phyloP scores from a whole-genome alignment of 2,888 invertebrate species.

The Cosmopolites sordidus region DNA sequence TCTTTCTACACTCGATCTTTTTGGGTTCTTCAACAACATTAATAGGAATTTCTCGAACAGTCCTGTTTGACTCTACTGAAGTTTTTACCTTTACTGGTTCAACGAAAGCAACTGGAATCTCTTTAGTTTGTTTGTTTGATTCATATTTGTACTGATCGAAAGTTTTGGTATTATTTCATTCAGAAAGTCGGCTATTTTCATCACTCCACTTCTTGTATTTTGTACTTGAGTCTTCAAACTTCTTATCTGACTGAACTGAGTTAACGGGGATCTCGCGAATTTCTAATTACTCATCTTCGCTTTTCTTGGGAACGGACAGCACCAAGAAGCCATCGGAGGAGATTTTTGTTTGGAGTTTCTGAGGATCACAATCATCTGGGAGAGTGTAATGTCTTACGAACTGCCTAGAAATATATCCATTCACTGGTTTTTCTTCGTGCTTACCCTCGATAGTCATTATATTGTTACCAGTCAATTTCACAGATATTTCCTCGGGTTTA shows the following conservation, averaged over 20 bases:
- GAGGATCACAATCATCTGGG: too few relatives aligned
- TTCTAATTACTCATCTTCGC: not conserved
- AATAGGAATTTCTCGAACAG: not conserved
- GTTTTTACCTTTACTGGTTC: not conserved
- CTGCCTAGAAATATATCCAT: too few relatives aligned
- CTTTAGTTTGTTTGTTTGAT: not conserved
- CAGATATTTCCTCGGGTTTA: too few relatives aligned
- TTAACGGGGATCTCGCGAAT: not conserved
- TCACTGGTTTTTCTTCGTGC: too few relatives aligned
- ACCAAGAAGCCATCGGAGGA: too few relatives aligned
- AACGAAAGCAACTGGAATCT: not conserved
- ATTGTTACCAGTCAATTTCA: too few relatives aligned
- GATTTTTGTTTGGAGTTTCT: too few relatives aligned
- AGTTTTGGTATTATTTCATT: not conserved
- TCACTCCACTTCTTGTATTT: not conserved
- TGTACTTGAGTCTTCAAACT: not conserved
- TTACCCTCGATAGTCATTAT: too few relatives aligned
- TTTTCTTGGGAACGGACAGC: not conserved
- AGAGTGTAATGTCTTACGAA: too few relatives aligned
- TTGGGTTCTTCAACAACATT: not conserved
- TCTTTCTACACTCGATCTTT: not conserved
- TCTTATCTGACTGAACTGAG: not conserved
- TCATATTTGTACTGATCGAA: not conserved
- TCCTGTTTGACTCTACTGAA: not conserved
- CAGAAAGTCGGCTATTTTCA: not conserved